phyloP scores from a whole-genome alignment of 2,113 vertebrate species.

The Aepyceros melampus region DNA sequence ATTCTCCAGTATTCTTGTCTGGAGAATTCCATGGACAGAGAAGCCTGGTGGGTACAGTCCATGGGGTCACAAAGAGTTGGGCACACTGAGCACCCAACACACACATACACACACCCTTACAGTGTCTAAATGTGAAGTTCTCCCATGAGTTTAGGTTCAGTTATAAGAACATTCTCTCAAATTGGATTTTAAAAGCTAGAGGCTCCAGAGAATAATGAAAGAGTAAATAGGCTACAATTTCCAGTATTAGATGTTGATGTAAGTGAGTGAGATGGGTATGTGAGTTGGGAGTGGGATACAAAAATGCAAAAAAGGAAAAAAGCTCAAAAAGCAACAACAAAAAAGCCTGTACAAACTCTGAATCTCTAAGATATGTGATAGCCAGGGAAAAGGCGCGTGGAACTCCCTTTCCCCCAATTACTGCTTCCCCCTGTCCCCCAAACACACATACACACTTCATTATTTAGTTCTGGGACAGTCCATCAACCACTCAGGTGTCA shows the following conservation, averaged over 20 bases:
- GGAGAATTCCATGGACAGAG: background rate
- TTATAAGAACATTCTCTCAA: background rate
- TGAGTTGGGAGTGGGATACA: background rate
- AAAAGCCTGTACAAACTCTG: background rate
- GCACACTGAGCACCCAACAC: background rate
- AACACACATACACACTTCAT: background rate
- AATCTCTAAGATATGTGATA: background rate
- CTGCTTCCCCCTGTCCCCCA: rapidly evolving
- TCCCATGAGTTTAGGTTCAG: background rate
- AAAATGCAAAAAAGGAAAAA: background rate
- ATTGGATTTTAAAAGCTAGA: background rate
- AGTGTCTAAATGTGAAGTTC: background rate
- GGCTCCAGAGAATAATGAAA: background rate
- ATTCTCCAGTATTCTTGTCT: background rate
- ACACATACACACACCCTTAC: background rate
- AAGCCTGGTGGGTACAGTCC: background rate
- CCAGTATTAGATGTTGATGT: background rate
- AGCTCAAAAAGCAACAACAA: background rate
- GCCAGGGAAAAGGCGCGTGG: background rate
- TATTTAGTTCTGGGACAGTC: background rate
- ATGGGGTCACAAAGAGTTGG: background rate
- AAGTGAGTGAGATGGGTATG: background rate
- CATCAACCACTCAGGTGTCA: background rate
- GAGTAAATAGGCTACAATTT: background rate
- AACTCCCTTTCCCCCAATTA: rapidly evolving